phyloP scores from a whole-genome alignment of 2,797 vertebrate species.

The Anomalospiza imberbis region DNA sequence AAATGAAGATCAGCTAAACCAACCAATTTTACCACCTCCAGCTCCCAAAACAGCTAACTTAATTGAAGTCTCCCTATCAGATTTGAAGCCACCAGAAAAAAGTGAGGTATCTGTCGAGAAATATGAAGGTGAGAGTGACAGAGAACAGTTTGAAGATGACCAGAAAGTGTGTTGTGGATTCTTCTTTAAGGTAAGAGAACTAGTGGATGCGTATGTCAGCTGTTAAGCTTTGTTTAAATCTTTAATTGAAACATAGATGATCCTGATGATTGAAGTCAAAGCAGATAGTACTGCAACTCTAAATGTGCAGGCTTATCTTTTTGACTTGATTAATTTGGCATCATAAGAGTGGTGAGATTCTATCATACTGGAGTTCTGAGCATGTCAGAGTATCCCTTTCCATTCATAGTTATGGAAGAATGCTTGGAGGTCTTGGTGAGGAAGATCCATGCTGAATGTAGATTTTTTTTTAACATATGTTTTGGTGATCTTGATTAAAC shows the following conservation, averaged over 20 bases:
- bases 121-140: slow-evolving; percentile 70
- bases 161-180: slow-evolving; percentile 93
- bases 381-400: not conserved
- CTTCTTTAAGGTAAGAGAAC: slow-evolving; percentile 91
- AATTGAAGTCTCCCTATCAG: slow-evolving; percentile 92
- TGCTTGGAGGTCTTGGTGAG: not conserved
- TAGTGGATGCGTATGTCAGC: not conserved
- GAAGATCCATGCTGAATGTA: not conserved
- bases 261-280: not conserved
- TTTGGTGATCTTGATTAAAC: not conserved
- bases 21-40: slow-evolving; percentile 56
- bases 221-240: not conserved
- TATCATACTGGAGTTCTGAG: not conserved
- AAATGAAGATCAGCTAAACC: slow-evolving; percentile 79
- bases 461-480: not conserved
- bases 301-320: not conserved
- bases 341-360: not conserved
- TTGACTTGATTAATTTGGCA: not conserved
- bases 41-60: slow-evolving; percentile 80
- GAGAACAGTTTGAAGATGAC: slow-evolving; percentile 83
- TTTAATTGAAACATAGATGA: not conserved
- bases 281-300: not conserved
- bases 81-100: slow-evolving; percentile 84
- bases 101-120: slow-evolving; percentile 75
- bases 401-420: not conserved